Conservation (phyloP, 2,113 vertebrate species). For the Carassius carassius region DNA sequence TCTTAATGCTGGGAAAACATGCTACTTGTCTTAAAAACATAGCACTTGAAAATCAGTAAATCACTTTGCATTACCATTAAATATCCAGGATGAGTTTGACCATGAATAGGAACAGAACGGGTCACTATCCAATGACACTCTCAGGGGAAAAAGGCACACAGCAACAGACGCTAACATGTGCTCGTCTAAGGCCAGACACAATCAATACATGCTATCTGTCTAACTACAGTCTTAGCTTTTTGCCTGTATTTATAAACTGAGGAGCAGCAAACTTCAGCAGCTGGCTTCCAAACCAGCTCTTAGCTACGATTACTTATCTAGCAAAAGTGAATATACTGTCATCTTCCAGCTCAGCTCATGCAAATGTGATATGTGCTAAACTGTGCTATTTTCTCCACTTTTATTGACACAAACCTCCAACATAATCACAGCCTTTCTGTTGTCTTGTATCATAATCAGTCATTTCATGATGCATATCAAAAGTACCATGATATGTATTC, state of each 20-base stretch:
- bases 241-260: not conserved
- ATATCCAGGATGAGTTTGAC: not conserved
- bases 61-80: not conserved
- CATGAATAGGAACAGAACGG: not conserved
- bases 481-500: not conserved
- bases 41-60: not conserved
- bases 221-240: not conserved
- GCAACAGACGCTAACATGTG: not conserved
- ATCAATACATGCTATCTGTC: constrained; percentile 26
- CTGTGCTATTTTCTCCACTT: not conserved
- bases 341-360: not conserved
- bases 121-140: constrained; percentile 8
- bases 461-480: not conserved
- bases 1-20: not conserved
- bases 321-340: not conserved
- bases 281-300: not conserved
- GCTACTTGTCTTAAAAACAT: not conserved
- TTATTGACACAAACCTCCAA: not conserved
- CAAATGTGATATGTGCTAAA: constrained; percentile 13
- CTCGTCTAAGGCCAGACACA: not conserved
- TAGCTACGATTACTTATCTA: not conserved
- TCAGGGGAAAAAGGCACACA: not conserved
- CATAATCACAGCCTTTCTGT: not conserved
- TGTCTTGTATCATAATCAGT: not conserved
- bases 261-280: constrained; percentile 13